Evolutionary conservation across 2,888 invertebrate species (phyloP), one percentile per base, ranked within the genome.

Genomic region (Lithosia quadra): DNA sequence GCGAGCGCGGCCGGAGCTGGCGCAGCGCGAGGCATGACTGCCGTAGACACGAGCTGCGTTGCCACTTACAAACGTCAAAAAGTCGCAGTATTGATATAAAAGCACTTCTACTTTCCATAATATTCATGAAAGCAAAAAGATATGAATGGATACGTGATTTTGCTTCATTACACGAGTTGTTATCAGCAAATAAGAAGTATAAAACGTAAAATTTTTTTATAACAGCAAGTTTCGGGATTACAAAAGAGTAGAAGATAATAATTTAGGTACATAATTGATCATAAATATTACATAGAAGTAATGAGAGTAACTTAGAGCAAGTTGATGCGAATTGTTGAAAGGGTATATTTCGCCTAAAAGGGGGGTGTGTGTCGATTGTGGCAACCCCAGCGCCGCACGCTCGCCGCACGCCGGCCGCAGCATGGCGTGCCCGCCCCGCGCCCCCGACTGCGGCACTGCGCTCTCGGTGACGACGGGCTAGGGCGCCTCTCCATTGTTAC

Each of bases 361-460:
- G 22, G n/a, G 13, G 39, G 56, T 33, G 43, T 33, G 15, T 78
- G 33, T 49, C 8, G n/a, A 49, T 18, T 24, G 24, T 56, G 81
- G 78, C 72, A 80, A 72, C 79, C 28, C 73, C 21, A 33, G 64
- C 66, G 68, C 73, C 64, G 78, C 73, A 79, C 80, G 80, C 76
- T 69, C 65, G 75, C 80, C 78, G 79, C 80, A 78, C 77, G 75
- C 57, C 80, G 88, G 86, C 85, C 87, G 83, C 88, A 86, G 83
- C 86, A 80, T 76, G 84, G 71, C 73, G 79, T 77, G 77, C 82
- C 73, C 82, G 75, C 66, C 70, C 70, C 70, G 79, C 92, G 86
- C 89, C 94, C 93, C 92, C 90, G 88, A 94, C 89, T 94, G 94
- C 94, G 94, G 94, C 93, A 94, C 85, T 93, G 93, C 93, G 92